Evolutionary conservation across 2,888 invertebrate genomes (phyloP), one percentile per base, ranked within the genome.

Genomic region (Eledone cirrhosa): DNA sequence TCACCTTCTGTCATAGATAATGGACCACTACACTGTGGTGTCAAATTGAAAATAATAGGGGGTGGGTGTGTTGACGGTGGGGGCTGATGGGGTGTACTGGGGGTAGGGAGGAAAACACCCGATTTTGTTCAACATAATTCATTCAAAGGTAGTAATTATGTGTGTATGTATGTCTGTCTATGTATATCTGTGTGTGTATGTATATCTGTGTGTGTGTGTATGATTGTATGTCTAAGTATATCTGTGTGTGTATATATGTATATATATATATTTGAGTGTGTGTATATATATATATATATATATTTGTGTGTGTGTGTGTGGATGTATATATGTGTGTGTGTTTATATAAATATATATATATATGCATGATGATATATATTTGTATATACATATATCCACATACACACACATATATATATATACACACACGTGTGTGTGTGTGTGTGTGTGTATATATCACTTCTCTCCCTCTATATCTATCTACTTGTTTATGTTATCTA

Each of bases 311-410:
- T n/a, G n/a, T n/a, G 4, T 65, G 27, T 2, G 14, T n/a, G 2
- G 19, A 65, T 65, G 27, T 65, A 22, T 65, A 7, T 22, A 65
- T 65, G 27, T 65, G n/a, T 65, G 13, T 65, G 27, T 65, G 27
- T 65, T 3, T 65, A 65, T 65, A 65, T 65, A n/a, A 27, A 65
- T 65, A 16, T 65, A n/a, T n/a, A n/a, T n/a, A n/a, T n/a, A n/a
- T n/a, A n/a, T n/a, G n/a, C n/a, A n/a, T n/a, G n/a, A n/a, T n/a
- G n/a, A n/a, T n/a, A n/a, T n/a, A n/a, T n/a, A n/a, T n/a, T n/a
- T n/a, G n/a, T n/a, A 59, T 59, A 11, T 59, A 59, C 24, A 59
- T 59, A 59, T 59, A 4, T 59, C 4, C 24, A 59, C 13, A 11
- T 7, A 59, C 13, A 7, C 13, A 11, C 13, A 59, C 13, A 59